Percentiles rank a stretch among this genome's conserved stretches.
phyloP scores from a whole-genome alignment of 2,888 invertebrate species.

The Eristalis pertinax region DNA sequence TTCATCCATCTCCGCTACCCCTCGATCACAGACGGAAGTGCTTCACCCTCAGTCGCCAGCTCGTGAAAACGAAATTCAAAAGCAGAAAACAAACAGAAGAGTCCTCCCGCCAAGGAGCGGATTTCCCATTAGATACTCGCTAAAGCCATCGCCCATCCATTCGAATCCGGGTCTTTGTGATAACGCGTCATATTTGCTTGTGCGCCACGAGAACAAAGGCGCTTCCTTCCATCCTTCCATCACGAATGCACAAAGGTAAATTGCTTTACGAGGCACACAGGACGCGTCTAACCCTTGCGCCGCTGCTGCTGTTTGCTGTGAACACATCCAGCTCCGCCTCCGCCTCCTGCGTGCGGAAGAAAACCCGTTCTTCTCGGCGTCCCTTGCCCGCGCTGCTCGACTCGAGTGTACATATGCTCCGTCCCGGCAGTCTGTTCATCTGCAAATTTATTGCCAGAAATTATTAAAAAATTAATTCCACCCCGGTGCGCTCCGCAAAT shows the following conservation, averaged over 20 bases:
- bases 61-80: neutral
- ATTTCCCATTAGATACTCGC: slow-evolving; percentile 67
- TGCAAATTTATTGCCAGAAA: slow-evolving; percentile 74
- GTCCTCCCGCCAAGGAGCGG: slow-evolving; percentile 59
- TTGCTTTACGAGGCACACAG: slow-evolving; percentile 55
- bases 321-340: slow-evolving; percentile 40
- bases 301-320: slow-evolving; percentile 39
- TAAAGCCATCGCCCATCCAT: slow-evolving; percentile 67
- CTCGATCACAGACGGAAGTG: slow-evolving; percentile 39
- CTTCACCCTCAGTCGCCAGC: neutral
- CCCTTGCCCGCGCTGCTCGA: neutral
- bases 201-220: slow-evolving; percentile 63
- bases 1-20: slow-evolving; percentile 26
- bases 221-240: slow-evolving; percentile 60
- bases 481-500: slow-evolving; percentile 73
- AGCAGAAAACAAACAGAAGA: slow-evolving; percentile 58
- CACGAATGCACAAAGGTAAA: slow-evolving; percentile 71
- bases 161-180: slow-evolving; percentile 64
- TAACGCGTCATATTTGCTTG: slow-evolving; percentile 70
- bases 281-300: slow-evolving; percentile 49
- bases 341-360: neutral
- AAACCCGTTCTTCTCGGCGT: neutral
- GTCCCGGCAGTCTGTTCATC: slow-evolving; percentile 59
- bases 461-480: slow-evolving; percentile 76
- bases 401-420: slow-evolving; percentile 41